Evolutionary conservation across 1,140 invertebrate species (phyloP).

Genomic region (Drosophila simulans): DNA sequence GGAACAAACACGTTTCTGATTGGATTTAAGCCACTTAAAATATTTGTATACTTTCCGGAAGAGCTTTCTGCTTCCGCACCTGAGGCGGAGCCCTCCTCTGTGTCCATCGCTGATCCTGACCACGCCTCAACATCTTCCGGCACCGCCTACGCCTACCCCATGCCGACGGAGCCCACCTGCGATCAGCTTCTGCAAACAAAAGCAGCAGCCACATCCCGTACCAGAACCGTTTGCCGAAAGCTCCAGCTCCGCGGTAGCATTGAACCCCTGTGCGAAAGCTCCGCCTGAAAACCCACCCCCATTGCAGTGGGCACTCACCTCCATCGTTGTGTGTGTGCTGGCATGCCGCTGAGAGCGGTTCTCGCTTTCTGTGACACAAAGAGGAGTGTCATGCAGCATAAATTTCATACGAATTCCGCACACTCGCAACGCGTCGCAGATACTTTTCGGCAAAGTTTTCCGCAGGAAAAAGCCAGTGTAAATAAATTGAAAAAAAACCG

Average conservation of each 20-base stretch:
- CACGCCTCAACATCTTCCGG: no score
- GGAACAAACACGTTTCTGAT: no score
- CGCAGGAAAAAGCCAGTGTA: slow-evolving; percentile 73
- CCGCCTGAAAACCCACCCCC: slow-evolving; percentile 36
- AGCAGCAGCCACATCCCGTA: no score
- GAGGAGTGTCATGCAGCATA: slow-evolving; percentile 81
- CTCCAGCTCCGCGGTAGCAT: slow-evolving; percentile 4
- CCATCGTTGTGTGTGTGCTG: slow-evolving; percentile 56
- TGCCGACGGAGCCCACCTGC: no score
- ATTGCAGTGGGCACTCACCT: background rate
- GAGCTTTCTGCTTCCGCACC: no score
- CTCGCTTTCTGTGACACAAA: slow-evolving; percentile 62
- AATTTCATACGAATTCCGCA: slow-evolving; percentile 80
- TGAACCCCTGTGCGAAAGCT: slow-evolving; percentile 56
- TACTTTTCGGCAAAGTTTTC: slow-evolving; percentile 75
- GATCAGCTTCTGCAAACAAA: no score
- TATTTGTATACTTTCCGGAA: no score
- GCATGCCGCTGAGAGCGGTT: slow-evolving; percentile 39
- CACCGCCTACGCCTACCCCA: no score
- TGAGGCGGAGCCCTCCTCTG: no score
- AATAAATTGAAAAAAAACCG: slow-evolving; percentile 56
- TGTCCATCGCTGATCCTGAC: no score
- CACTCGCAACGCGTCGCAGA: slow-evolving; percentile 70
- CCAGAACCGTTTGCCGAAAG: slow-evolving; percentile 27
- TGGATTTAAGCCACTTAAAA: no score